Evolutionary conservation across 2,113 vertebrate species (phyloP).

Genomic region (Prionailurus viverrinus): DNA sequence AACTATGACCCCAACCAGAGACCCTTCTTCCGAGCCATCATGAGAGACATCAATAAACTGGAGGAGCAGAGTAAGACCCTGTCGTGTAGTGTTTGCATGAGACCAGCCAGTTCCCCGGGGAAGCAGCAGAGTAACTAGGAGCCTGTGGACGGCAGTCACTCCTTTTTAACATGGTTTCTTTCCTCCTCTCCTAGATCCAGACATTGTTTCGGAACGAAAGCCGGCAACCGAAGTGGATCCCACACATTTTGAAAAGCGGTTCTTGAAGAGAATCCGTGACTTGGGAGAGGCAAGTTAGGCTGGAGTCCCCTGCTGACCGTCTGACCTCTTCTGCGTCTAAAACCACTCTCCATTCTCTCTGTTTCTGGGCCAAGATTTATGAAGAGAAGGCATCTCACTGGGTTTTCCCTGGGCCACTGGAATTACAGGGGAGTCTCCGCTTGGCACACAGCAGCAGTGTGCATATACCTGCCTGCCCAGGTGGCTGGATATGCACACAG

Average conservation of each 20-base stretch:
- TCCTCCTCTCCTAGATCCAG: slow-evolving; percentile 84
- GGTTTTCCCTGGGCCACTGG: background rate
- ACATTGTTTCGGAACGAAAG: slow-evolving; percentile 90
- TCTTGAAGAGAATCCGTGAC: slow-evolving; percentile 94
- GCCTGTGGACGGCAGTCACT: background rate
- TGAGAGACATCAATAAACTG: slow-evolving; percentile 96
- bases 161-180: background rate
- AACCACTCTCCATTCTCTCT: background rate
- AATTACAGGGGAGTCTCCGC: background rate
- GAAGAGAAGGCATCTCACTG: background rate
- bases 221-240: slow-evolving; percentile 92
- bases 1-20: slow-evolving; percentile 97
- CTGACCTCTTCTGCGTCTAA: background rate
- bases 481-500: background rate
- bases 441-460: background rate
- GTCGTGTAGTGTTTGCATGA: fast-evolving
- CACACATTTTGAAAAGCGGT: slow-evolving; percentile 96
- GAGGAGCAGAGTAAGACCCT: slow-evolving; percentile 92
- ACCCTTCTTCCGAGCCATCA: slow-evolving; percentile 98
- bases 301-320: background rate
- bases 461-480: fast-evolving
- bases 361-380: background rate
- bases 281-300: slow-evolving; percentile 93
- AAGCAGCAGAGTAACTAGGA: background rate
- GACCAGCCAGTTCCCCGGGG: background rate